Evolutionary conservation across 1,140 invertebrate species (phyloP).

Genomic region (Laodelphax striatellus): DNA sequence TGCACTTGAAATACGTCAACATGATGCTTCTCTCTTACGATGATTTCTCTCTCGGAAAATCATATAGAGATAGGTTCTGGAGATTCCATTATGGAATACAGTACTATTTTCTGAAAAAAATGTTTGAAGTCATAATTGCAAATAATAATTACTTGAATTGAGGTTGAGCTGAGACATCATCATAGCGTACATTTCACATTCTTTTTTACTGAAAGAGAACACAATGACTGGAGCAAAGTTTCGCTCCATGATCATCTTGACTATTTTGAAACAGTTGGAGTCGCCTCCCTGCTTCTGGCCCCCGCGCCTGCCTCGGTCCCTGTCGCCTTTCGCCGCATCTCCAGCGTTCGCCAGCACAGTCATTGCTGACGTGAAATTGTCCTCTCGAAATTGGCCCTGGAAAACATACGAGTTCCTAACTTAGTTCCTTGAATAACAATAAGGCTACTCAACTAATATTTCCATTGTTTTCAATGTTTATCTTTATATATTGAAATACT

Average conservation of each 20-base stretch:
- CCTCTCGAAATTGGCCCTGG: conserved; percentile 85
- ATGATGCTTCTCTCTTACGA: no score
- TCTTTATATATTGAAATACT: no score
- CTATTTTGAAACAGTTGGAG: conserved; percentile 91
- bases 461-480: no score
- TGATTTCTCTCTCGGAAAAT: no score
- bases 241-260: conserved; percentile 98
- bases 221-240: conserved; percentile 97
- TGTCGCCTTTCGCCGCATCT: conserved; percentile 63
- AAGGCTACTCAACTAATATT: no score
- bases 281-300: conserved; percentile 48
- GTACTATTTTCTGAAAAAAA: no score
- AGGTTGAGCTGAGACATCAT: conserved; percentile 96
- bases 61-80: no score
- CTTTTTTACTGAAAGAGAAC: conserved; percentile 98
- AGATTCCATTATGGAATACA: no score
- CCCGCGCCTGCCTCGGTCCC: conserved; percentile 51
- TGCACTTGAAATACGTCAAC: no score
- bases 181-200: conserved; percentile 94
- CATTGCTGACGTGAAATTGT: conserved; percentile 97
- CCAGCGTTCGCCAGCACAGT: conserved; percentile 61
- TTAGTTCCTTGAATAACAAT: no score
- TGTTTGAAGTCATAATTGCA: no score
- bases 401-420: conserved; percentile 11
- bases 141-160: conserved; percentile 55